Conservation (phyloP, 35 echinoderm and acorn worm species). For the Acanthaster planci region DNA sequence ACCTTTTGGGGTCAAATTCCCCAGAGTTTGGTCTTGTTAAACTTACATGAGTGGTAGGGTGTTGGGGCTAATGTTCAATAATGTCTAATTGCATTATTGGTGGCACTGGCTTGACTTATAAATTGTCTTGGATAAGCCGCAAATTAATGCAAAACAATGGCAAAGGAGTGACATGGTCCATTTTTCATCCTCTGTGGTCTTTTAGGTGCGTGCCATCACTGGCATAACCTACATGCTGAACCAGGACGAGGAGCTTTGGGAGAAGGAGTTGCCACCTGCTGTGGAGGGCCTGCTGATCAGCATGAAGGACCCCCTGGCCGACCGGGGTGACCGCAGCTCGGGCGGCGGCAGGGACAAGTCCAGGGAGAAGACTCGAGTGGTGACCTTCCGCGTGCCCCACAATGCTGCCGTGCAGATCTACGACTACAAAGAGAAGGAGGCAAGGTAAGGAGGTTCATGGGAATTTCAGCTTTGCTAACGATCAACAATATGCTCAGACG, state of each 20-base stretch:
- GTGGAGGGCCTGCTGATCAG: constrained; percentile 84
- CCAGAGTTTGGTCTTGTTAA: too few species aligned
- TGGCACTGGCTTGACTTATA: too few species aligned
- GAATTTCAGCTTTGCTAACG: not conserved
- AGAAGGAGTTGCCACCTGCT: constrained; percentile 92
- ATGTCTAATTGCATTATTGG: too few species aligned
- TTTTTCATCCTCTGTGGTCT: too few species aligned
- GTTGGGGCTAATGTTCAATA: too few species aligned
- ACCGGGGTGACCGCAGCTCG: constrained; percentile 67
- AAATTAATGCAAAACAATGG: too few species aligned
- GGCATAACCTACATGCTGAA: constrained; percentile 98
- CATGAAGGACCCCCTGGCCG: constrained; percentile 82
- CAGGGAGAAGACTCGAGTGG: constrained; percentile 87
- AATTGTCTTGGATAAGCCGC: too few species aligned
- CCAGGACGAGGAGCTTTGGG: constrained; percentile 98
- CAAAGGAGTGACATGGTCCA: too few species aligned
- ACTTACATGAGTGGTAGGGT: too few species aligned
- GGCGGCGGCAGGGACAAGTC: not conserved
- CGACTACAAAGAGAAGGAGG: constrained; percentile 99
- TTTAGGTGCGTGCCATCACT: constrained; percentile 84
- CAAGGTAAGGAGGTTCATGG: constrained; percentile 67
- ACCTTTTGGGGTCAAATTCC: not conserved
- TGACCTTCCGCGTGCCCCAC: constrained; percentile 85
- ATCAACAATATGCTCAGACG: not conserved
- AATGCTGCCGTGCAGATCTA: constrained; percentile 96